phyloP scores from a whole-genome alignment of 2,797 vertebrate species.

The Etheostoma nigrum region DNA sequence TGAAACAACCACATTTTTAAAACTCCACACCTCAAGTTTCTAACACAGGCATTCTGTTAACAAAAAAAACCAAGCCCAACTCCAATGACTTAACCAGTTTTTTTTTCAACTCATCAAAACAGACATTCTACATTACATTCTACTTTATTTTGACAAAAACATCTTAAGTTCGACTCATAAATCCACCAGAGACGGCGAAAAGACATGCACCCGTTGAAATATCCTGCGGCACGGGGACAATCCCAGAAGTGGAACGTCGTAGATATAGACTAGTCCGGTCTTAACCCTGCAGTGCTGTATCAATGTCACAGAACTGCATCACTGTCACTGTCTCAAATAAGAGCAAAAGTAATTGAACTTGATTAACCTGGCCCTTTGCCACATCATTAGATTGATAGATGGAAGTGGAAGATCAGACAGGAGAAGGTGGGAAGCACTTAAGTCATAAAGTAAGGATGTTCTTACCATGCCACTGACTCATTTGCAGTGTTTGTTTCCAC shows the following conservation, averaged over 20 bases:
- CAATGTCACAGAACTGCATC: conserved; percentile 87
- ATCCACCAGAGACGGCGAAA: too few relatives aligned
- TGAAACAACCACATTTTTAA: too few relatives aligned
- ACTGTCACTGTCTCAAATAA: conserved; percentile 90
- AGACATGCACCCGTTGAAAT: too few relatives aligned
- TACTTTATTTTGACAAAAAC: background rate
- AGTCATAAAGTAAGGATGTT: conserved; percentile 82
- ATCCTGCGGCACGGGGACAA: too few relatives aligned
- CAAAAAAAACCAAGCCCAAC: too few relatives aligned
- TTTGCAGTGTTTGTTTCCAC: conserved; percentile 76
- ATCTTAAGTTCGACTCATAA: too few relatives aligned
- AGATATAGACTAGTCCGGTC: conserved; percentile 59
- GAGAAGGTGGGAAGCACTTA: conserved; percentile 83
- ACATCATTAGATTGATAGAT: conserved; percentile 93
- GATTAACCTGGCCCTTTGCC: conserved; percentile 91
- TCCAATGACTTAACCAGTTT: too few relatives aligned
- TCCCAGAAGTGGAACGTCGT: too few relatives aligned
- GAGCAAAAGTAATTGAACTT: conserved; percentile 85
- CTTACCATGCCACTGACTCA: conserved; percentile 64
- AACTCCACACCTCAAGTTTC: too few relatives aligned
- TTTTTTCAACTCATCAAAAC: too few relatives aligned
- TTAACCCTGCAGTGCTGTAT: conserved; percentile 77
- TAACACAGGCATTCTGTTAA: too few relatives aligned
- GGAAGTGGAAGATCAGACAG: conserved; percentile 87
- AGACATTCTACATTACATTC: background rate